Conservation (phyloP, 2,888 invertebrate genomes). For the Teleiodes luculella region DNA sequence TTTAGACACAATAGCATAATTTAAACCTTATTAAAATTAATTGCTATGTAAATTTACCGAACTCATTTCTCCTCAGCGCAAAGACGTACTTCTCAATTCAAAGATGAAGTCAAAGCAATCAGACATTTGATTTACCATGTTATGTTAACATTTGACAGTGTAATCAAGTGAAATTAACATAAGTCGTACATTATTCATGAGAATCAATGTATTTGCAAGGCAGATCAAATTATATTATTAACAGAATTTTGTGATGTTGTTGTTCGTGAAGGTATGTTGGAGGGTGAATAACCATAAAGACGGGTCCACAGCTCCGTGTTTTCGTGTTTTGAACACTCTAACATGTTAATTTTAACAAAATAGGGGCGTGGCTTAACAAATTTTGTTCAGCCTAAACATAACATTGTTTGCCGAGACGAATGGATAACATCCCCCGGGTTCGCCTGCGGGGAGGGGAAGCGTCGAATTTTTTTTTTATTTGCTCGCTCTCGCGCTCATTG, state of each 20-base stretch:
- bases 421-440: too few species aligned
- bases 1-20: too few species aligned
- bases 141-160: conserved; percentile 16
- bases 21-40: too few species aligned
- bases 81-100: neutral
- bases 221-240: conserved; percentile 14
- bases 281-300: neutral
- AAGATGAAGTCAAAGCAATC: neutral
- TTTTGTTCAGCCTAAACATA: neutral
- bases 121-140: conserved; percentile 12
- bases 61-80: too few species aligned
- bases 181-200: conserved; percentile 16
- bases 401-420: too few species aligned
- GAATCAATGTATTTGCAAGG: conserved; percentile 18
- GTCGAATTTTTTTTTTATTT: too few species aligned
- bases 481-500: too few species aligned
- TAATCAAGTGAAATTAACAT: conserved; percentile 17
- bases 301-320: neutral
- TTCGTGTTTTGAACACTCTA: too few species aligned
- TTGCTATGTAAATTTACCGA: too few species aligned
- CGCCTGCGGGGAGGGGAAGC: too few species aligned
- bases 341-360: too few species aligned
- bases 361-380: too few species aligned
- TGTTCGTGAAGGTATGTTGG: neutral
- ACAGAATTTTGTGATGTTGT: conserved; percentile 2